Evolutionary conservation across 2,888 invertebrate species (phyloP).

Genomic region (Miltochrista miniata): DNA sequence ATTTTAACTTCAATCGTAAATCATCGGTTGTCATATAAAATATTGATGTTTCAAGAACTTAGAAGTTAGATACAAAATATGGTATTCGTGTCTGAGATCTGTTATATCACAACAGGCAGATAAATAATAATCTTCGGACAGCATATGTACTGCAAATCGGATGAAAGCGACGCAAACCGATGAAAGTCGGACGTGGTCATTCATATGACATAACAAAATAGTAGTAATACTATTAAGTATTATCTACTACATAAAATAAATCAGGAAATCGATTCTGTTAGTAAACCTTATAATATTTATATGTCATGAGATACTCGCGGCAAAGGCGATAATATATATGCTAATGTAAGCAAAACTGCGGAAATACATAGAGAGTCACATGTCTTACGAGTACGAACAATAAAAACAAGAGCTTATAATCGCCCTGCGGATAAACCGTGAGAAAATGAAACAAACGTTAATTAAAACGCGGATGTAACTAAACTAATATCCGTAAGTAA

Average conservation of each 20-base stretch:
- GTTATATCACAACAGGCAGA: slow-evolving; percentile 34
- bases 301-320: slow-evolving; percentile 1
- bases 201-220: slow-evolving; percentile 46
- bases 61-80: slow-evolving; percentile 7
- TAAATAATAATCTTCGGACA: slow-evolving; percentile 49
- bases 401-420: slow-evolving; percentile 15
- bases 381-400: slow-evolving; percentile 7
- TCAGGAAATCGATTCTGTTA: slow-evolving; percentile 11
- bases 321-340: slow-evolving; percentile 13
- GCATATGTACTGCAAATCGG: slow-evolving; percentile 33
- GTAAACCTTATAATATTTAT: slow-evolving; percentile 3
- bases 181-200: slow-evolving; percentile 44
- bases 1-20: too few species aligned
- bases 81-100: slow-evolving; percentile 25
- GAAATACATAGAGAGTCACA: slow-evolving; percentile 17
- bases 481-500: slow-evolving; percentile 36
- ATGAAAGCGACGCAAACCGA: slow-evolving; percentile 39
- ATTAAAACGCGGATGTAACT: slow-evolving; percentile 52
- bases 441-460: slow-evolving; percentile 42
- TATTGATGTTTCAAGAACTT: not conserved
- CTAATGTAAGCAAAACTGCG: slow-evolving; percentile 22
- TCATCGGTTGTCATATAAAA: not conserved
- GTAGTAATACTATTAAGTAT: slow-evolving; percentile 8
- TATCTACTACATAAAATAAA: slow-evolving; percentile 22
- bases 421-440: slow-evolving; percentile 40